phyloP scores from a whole-genome alignment of 2,888 invertebrate species.

The Calameuta pallipes region DNA sequence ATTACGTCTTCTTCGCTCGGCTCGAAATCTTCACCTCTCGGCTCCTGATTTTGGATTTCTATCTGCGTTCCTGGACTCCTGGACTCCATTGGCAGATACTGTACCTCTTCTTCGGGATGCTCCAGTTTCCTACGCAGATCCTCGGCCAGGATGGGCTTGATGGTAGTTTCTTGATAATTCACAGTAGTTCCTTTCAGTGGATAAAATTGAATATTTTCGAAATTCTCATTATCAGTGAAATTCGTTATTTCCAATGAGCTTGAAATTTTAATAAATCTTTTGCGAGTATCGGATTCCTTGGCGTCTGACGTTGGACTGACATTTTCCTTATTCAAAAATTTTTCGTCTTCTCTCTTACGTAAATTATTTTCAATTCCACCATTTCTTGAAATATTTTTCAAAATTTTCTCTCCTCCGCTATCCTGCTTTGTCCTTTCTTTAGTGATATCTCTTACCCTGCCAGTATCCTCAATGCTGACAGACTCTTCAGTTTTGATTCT shows the following conservation, averaged over 20 bases:
- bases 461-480: background rate
- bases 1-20: constrained; percentile 68
- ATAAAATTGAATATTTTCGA: background rate
- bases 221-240: background rate
- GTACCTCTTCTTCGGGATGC: background rate
- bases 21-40: background rate
- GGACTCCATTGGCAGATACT: constrained; percentile 7
- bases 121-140: constrained; percentile 2
- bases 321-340: too few relatives aligned
- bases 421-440: background rate
- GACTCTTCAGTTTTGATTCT: background rate
- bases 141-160: constrained; percentile 12
- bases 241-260: background rate
- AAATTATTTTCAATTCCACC: constrained; percentile 28
- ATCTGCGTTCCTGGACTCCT: background rate
- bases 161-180: constrained; percentile 15
- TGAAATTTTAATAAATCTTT: background rate
- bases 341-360: constrained; percentile 1
- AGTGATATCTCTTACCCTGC: background rate
- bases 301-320: too few relatives aligned
- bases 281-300: background rate
- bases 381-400: constrained; percentile 27
- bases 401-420: background rate
- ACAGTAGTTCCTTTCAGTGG: constrained; percentile 16
- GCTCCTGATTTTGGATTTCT: background rate